Base-by-base conservation (phyloP, 2,797 vertebrate genomes). In the Eptatretus atami region DNA sequence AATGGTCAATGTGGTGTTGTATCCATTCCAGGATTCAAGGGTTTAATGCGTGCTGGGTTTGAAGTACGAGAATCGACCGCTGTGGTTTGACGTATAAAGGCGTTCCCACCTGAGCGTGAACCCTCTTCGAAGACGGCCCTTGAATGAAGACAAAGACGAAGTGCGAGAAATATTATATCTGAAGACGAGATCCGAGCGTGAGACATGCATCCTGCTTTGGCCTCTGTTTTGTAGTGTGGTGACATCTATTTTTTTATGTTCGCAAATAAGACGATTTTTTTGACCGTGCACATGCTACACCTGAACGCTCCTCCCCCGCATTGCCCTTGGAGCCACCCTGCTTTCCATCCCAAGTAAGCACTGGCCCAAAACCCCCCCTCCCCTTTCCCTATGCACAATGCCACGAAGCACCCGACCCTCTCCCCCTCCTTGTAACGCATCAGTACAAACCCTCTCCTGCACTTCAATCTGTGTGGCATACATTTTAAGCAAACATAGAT, bases 131-230 rank as follows among this genome's bases (percentile, higher is more conserved):
- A 63, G 63, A 11, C 69, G 67, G 31, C 64, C 65, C 1, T 69
- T 70, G 12, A 71, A 68, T 31, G 72, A 70, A 15, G 70, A 64
- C 53, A 60, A 66, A 44, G 75, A 80, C 0, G 1, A 3, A 1
- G 69, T 87, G 4, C 70, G 71, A 1, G 73, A 80, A 60, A 71
- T 95, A 68, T 71, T 87, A 14, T 95, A 92, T 73, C 15, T 3
- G 88, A 94, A 71, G 88, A 95, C 66, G 24, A 15, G 61, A 73
- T 87, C 24, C 72, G 86, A 76, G 83, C 79, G 88, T 94, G 75
- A 81, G 83, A 79, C 1, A 3, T 24, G 14, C 11, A n/a, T 14
- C n/a, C 13, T 12, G n/a, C 12, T 15, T 15, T 65, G 9, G 57
- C 57, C 10, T 25, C 1, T 24, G 10, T 61, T 25, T 12, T 10